phyloP scores from a whole-genome alignment of 2,113 vertebrate species.

The Passer domesticus region DNA sequence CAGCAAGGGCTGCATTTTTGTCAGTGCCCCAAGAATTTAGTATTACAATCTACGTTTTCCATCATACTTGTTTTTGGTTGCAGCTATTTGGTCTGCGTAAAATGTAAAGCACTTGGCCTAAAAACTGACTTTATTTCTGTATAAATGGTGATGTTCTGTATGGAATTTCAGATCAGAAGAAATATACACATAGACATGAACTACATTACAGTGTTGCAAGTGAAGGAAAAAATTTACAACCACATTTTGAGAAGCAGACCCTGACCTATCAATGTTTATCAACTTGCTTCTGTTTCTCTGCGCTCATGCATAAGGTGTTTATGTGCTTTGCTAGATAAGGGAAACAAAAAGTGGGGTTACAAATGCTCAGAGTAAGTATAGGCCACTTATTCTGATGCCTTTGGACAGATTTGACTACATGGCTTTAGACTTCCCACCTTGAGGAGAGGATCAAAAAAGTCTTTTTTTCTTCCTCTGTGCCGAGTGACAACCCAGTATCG shows the following conservation, averaged over 20 bases:
- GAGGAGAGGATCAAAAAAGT: neutral
- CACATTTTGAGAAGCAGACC: neutral
- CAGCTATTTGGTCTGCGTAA: fast-evolving
- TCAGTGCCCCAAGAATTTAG: neutral
- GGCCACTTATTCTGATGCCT: neutral
- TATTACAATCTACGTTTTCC: neutral
- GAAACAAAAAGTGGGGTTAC: neutral
- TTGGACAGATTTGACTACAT: neutral
- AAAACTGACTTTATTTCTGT: neutral
- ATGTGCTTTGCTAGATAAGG: neutral
- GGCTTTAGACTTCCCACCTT: neutral
- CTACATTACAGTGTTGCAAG: neutral
- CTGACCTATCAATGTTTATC: neutral
- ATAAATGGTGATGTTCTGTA: neutral
- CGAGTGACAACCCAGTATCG: neutral
- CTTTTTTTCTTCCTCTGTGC: neutral
- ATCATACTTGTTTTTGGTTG: neutral
- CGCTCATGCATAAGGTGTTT: neutral
- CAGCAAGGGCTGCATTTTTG: neutral
- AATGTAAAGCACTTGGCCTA: neutral
- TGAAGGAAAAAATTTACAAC: neutral
- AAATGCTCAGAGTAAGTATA: neutral
- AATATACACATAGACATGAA: neutral
- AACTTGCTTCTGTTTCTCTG: neutral
- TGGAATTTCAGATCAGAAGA: neutral